Evolutionary conservation across 2,113 vertebrate species (phyloP).

Genomic region (Hyla sarda): DNA sequence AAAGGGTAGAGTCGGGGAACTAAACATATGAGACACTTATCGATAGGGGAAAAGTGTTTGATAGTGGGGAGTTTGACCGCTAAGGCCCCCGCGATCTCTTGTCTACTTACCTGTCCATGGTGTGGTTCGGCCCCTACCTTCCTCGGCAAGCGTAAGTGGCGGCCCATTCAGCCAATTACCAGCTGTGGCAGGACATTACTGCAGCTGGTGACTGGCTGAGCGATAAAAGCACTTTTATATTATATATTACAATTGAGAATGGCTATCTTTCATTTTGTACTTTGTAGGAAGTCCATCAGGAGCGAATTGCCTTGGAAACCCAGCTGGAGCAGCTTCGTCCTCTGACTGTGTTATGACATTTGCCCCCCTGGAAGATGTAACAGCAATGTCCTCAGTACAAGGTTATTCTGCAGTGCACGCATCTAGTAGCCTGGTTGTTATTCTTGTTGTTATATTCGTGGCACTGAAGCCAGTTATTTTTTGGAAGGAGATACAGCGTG

Average conservation of each 20-base stretch:
- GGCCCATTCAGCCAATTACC: too few species aligned
- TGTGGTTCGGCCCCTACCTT: too few species aligned
- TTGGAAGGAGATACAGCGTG: conserved; percentile 25
- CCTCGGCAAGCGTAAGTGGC: too few species aligned
- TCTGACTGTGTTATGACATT: conserved; percentile 82
- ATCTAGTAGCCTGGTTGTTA: neutral
- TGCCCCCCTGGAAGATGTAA: neutral
- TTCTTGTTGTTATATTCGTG: conserved; percentile 20
- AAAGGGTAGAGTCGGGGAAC: too few species aligned
- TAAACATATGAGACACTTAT: too few species aligned
- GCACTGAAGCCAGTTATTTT: neutral
- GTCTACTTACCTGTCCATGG: too few species aligned
- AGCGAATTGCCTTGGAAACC: conserved; percentile 90
- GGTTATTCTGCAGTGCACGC: neutral
- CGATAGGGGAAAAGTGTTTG: too few species aligned
- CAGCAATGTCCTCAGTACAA: neutral
- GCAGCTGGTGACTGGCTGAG: too few species aligned
- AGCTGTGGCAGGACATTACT: too few species aligned
- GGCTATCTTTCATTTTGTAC: conserved; percentile 53
- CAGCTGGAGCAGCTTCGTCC: conserved; percentile 92
- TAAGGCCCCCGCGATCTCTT: too few species aligned
- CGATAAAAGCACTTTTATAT: too few species aligned
- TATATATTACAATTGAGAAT: neutral
- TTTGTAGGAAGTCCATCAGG: conserved; percentile 89
- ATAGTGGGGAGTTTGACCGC: too few species aligned